Percentiles rank a stretch among this genome's conserved stretches.
These are phyloP conservation scores for Galeopterus variegatus DNA, from an alignment of 2,113 vertebrate genomes.

Conservation along the genomic window DNA sequence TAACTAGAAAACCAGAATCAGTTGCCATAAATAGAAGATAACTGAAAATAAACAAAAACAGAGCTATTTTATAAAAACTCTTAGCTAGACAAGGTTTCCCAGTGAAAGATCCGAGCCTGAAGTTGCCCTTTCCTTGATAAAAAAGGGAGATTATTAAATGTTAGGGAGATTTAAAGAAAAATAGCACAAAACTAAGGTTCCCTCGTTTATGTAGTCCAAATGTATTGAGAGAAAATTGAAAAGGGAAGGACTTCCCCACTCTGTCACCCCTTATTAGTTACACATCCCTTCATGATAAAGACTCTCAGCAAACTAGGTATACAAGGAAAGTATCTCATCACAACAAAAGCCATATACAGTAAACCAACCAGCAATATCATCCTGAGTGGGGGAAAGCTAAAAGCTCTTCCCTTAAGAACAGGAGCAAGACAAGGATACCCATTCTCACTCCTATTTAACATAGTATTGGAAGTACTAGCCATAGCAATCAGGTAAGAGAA, in stretches of 20 bases:
- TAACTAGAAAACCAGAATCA: constrained; percentile 35
- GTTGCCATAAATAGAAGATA: constrained; percentile 61
- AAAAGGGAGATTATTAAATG: not conserved
- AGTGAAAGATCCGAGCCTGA: not conserved
- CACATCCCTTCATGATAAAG: too few species aligned
- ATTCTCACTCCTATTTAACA: too few species aligned
- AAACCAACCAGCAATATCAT: too few species aligned
- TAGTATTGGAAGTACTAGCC: too few species aligned
- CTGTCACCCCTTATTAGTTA: not conserved
- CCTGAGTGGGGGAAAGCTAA: too few species aligned
- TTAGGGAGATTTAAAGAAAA: constrained; percentile 21
- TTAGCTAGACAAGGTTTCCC: constrained; percentile 31
- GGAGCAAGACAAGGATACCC: too few species aligned
- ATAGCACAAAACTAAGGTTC: not conserved
- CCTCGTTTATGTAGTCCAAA: not conserved
- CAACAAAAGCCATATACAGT: too few species aligned
- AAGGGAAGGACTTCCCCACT: not conserved
- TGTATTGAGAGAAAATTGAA: constrained; percentile 6
- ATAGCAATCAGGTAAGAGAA: too few species aligned
- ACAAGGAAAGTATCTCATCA: too few species aligned
- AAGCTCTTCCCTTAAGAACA: too few species aligned
- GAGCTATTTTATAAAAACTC: constrained; percentile 8
- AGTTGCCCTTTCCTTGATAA: not conserved
- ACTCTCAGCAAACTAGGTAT: too few species aligned
- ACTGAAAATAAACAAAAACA: constrained; percentile 65